A percentile compares a stretch with the other conserved stretches of the same genome.
These are phyloP conservation scores for Lasioglossum pauxillum DNA, from an alignment of 2,888 invertebrate species.

Conservation along the genomic window DNA sequence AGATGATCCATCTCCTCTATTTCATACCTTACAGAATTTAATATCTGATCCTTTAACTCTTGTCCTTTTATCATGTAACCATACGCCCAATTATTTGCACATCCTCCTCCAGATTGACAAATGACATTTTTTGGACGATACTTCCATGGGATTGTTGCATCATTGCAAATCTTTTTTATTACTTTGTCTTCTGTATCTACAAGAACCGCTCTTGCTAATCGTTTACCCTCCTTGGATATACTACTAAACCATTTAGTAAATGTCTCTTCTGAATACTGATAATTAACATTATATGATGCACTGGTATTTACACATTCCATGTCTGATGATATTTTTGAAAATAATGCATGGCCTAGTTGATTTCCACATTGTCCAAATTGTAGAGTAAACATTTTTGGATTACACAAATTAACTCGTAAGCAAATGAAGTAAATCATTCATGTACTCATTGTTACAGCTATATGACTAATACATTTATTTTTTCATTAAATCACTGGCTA, in stretches of 20 bases:
- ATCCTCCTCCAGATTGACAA: conserved; percentile 83
- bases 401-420: not conserved
- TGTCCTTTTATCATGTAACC: conserved; percentile 84
- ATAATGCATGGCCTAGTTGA: conserved; percentile 85
- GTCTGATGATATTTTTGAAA: conserved; percentile 83
- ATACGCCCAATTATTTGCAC: conserved; percentile 86
- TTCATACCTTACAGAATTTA: conserved; percentile 83
- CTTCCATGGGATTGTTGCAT: conserved; percentile 74
- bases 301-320: conserved; percentile 75
- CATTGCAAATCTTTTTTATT: conserved; percentile 78
- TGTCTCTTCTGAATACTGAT: conserved; percentile 79
- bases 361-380: conserved; percentile 87
- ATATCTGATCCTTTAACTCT: conserved; percentile 79
- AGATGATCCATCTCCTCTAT: conserved; percentile 84
- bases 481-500: not conserved
- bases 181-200: conserved; percentile 86
- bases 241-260: conserved; percentile 85
- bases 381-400: conserved; percentile 81
- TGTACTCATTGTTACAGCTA: not conserved
- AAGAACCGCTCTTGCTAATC: conserved; percentile 84
- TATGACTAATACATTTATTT: not conserved
- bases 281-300: conserved; percentile 74
- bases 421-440: not conserved
- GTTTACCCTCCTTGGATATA: conserved; percentile 77
- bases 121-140: conserved; percentile 84